These are phyloP conservation scores for Patella depressa DNA, from an alignment of 2,888 invertebrate species.

Conservation along the genomic window DNA sequence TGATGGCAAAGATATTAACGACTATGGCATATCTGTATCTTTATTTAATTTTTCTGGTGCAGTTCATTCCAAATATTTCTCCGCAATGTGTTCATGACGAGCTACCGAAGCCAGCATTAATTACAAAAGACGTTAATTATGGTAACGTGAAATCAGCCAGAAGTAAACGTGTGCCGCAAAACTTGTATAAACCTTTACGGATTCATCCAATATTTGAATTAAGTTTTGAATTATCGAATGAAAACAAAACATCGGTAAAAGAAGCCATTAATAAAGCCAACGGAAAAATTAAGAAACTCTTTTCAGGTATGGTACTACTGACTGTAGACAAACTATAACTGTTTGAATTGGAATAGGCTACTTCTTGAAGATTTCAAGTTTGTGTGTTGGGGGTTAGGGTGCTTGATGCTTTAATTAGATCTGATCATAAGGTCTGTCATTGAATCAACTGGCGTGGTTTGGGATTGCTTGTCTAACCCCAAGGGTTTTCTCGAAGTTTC, in stretches of 20 bases:
- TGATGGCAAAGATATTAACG: too few relatives aligned
- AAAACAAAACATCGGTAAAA: slow-evolving; percentile 35
- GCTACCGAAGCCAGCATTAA: background rate
- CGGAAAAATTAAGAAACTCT: slow-evolving; percentile 29
- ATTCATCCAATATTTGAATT: slow-evolving; percentile 20
- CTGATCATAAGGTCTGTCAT: too few relatives aligned
- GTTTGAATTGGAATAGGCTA: too few relatives aligned
- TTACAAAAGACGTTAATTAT: background rate
- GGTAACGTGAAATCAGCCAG: background rate
- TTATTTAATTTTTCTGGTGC: too few relatives aligned
- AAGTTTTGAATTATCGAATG: slow-evolving; percentile 33
- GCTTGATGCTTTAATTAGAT: too few relatives aligned
- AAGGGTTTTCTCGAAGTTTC: too few relatives aligned
- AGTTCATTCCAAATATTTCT: background rate
- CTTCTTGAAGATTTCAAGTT: too few relatives aligned
- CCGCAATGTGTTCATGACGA: slow-evolving; percentile 5
- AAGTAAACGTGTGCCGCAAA: background rate
- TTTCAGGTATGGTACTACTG: slow-evolving; percentile 33
- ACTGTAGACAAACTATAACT: too few relatives aligned
- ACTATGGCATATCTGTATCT: too few relatives aligned
- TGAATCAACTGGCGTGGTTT: too few relatives aligned
- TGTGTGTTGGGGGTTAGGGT: too few relatives aligned
- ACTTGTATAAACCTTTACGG: slow-evolving; percentile 12
- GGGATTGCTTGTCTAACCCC: too few relatives aligned
- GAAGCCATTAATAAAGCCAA: slow-evolving; percentile 42